These are phyloP conservation scores for Palythoa caribaeorum DNA, from an alignment of 92 coral and sea anemone genomes.

Conservation along the genomic window DNA sequence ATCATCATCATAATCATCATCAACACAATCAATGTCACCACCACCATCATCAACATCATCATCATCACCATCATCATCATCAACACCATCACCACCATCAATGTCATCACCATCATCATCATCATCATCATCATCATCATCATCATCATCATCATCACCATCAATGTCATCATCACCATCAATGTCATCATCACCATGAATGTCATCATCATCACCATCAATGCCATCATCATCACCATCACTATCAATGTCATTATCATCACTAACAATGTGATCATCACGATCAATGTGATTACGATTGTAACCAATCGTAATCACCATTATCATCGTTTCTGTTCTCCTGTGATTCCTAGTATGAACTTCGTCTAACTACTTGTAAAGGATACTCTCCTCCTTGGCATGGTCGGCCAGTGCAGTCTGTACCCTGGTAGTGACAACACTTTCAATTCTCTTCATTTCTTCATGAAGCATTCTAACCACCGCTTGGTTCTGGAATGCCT, in stretches of 20 bases:
- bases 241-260: background rate
- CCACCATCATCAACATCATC: too few relatives aligned
- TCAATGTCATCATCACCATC: too few relatives aligned
- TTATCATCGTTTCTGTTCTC: background rate
- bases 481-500: conserved; percentile 75
- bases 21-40: too few relatives aligned
- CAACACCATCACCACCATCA: background rate
- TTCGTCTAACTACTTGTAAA: background rate
- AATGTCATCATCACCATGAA: background rate
- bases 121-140: background rate
- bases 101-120: background rate
- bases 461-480: conserved; percentile 67
- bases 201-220: background rate
- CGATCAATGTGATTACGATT: too few relatives aligned
- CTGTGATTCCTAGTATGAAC: background rate
- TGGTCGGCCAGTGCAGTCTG: conserved; percentile 76
- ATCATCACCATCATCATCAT: too few relatives aligned
- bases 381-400: conserved; percentile 88
- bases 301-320: background rate
- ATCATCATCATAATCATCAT: too few relatives aligned
- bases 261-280: background rate
- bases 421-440: conserved; percentile 70
- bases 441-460: conserved; percentile 82
- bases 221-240: background rate
- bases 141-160: too few relatives aligned